Evolutionary conservation across 2,888 invertebrate genomes (phyloP).

Genomic region (Orchestes rusci): DNA sequence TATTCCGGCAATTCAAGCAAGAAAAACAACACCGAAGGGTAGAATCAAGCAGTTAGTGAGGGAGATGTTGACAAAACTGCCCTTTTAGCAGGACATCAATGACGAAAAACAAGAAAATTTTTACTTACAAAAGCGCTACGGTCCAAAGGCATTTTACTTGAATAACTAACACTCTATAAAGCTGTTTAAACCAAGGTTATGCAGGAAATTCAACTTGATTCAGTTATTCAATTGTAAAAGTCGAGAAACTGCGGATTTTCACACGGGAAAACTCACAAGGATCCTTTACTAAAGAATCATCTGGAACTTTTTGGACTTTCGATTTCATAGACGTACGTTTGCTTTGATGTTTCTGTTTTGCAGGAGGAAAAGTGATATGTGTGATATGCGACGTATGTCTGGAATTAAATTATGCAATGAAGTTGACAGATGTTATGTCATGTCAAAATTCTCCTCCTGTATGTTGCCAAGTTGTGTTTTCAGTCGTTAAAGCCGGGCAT

Average conservation of each 20-base stretch:
- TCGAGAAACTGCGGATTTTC: constrained; percentile 11
- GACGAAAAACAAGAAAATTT: no score
- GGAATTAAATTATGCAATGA: constrained; percentile 19
- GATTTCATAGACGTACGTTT: no score
- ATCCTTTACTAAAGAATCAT: constrained; percentile 19
- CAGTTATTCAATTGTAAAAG: constrained; percentile 4
- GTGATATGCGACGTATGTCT: constrained; percentile 4
- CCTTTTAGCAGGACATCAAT: constrained; percentile 9
- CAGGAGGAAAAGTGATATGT: no score
- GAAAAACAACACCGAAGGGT: constrained; percentile 13
- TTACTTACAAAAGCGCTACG: constrained; percentile 24
- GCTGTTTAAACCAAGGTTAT: no score
- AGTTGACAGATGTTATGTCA: constrained; percentile 9
- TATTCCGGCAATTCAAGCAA: constrained; percentile 4
- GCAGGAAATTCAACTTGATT: no score
- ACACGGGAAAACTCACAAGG: constrained; percentile 13
- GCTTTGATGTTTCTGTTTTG: no score
- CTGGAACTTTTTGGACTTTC: constrained; percentile 18
- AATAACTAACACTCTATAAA: no score
- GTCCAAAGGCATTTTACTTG: constrained; percentile 18
- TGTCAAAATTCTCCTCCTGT: neutral
- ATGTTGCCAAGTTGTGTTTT: no score
- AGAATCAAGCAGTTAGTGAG: constrained; percentile 19
- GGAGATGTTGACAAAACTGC: constrained; percentile 18
- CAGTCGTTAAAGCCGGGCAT: no score